Conservation (phyloP, 2,113 vertebrate species). For the Dicentrarchus labrax region DNA sequence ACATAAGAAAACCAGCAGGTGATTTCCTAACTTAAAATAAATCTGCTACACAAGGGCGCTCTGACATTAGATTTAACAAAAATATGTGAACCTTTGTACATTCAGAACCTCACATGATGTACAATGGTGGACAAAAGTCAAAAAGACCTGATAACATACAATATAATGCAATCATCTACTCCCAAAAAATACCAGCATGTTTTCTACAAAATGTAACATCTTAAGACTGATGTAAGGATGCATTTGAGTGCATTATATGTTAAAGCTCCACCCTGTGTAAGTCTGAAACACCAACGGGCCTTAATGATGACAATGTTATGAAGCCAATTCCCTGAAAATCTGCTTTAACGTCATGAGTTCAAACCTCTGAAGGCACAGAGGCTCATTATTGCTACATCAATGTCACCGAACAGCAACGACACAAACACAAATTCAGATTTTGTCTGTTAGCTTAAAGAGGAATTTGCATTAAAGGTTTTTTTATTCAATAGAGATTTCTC, state of each 20-base stretch:
- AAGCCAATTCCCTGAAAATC: slow-evolving; percentile 61
- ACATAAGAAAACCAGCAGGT: background rate
- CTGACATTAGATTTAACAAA: slow-evolving; percentile 10
- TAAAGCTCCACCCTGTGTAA: background rate
- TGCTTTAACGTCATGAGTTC: slow-evolving; percentile 7
- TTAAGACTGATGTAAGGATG: background rate
- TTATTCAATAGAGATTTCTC: slow-evolving; percentile 50
- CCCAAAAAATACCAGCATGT: too few species aligned
- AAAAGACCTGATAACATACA: background rate
- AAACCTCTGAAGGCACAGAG: slow-evolving; percentile 72
- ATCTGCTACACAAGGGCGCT: background rate
- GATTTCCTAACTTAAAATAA: background rate
- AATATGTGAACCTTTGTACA: background rate
- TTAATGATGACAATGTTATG: slow-evolving; percentile 32
- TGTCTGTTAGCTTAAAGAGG: slow-evolving; percentile 5
- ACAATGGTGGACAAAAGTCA: background rate
- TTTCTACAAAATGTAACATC: background rate
- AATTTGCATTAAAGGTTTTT: slow-evolving; percentile 27
- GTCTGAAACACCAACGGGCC: slow-evolving; percentile 41
- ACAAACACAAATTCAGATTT: background rate
- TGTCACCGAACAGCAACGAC: background rate
- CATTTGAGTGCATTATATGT: background rate
- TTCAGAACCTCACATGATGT: background rate
- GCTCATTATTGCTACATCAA: slow-evolving; percentile 44
- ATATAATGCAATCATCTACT: background rate